phyloP scores from a whole-genome alignment of 1,140 invertebrate species.

The Galendromus occidentalis region DNA sequence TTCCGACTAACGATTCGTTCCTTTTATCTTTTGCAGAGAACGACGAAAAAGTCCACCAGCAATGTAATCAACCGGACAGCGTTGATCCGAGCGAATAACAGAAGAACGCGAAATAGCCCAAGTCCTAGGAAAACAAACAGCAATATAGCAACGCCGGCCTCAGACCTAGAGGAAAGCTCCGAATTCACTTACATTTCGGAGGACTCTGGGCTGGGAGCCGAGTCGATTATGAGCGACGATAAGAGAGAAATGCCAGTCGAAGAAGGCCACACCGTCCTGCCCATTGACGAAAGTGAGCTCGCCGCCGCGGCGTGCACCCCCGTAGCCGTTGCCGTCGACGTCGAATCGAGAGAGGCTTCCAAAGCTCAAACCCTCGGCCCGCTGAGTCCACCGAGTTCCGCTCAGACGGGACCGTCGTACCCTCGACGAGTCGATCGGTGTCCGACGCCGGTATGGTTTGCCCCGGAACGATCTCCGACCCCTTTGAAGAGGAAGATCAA shows the following conservation, averaged over 20 bases:
- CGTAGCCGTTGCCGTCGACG: no score
- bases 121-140: not conserved
- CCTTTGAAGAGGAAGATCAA: not conserved
- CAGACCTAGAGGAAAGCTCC: not conserved
- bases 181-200: conserved; percentile 10
- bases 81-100: not conserved
- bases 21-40: not conserved
- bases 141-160: no score
- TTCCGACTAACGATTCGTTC: not conserved
- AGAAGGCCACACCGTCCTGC: conserved; percentile 6
- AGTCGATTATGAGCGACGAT: conserved; percentile 1
- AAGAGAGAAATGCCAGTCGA: not conserved
- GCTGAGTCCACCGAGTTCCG: not conserved
- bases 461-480: not conserved
- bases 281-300: no score
- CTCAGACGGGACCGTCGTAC: not conserved
- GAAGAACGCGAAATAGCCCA: not conserved
- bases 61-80: not conserved
- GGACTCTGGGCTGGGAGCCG: conserved; percentile 4
- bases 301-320: no score
- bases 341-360: not conserved
- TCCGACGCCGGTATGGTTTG: not conserved
- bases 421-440: not conserved
- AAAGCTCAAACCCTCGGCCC: not conserved
- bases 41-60: not conserved